Base-by-base conservation (phyloP, 1,140 invertebrate genomes). In the Euwallacea similis region DNA sequence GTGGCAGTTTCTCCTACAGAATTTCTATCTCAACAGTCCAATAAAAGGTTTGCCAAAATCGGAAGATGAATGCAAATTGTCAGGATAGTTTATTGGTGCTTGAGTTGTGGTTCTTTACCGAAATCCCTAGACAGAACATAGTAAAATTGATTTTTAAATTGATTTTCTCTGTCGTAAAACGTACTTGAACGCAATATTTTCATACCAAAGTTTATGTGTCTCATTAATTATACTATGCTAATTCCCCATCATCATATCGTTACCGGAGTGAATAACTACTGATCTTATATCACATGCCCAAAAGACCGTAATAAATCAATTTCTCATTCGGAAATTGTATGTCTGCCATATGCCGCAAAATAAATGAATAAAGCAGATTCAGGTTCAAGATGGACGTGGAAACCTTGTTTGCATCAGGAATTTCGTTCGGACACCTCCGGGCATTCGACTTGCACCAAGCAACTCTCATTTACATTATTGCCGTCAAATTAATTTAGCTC, bases 401-500 rank as follows among this genome's bases (percentile, higher is more conserved):
- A 58, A 66, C 69, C 69, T 69, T 41, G 70, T 66, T 69, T 66
- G 53, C 46, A 15, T 15, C 59, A 55, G 68, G 69, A 71, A 65
- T 65, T 69, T 69, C 15, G 63, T 71, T 65, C 42, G 44, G 21
- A 50, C 58, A 53, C 66, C 65, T 43, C 11, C 9, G 63, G 68
- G 58, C 62, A 62, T 68, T 56, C 71, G 21, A 58, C 72, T 74
- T 62, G 42, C 59, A 62, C 21, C 21, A 33, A 33, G 21, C 21
- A 33, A 33, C 66, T 72, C 74, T 77, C 74, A 76, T 76, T 76
- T 76, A 74, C 76, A 78, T 78, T 76, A 76, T 74, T 73, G 68
- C 73, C 76, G 76, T 76, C 76, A 78, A 78, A 78, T 78, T 78
- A 78, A 78, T 77, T 77, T 77, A 76, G 67, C 55, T 73, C 70